Percentiles rank a stretch among this genome's conserved stretches.
Evolutionary conservation across 2,113 vertebrate genomes (phyloP).

Genomic region (Phrynosoma blainvillii): DNA sequence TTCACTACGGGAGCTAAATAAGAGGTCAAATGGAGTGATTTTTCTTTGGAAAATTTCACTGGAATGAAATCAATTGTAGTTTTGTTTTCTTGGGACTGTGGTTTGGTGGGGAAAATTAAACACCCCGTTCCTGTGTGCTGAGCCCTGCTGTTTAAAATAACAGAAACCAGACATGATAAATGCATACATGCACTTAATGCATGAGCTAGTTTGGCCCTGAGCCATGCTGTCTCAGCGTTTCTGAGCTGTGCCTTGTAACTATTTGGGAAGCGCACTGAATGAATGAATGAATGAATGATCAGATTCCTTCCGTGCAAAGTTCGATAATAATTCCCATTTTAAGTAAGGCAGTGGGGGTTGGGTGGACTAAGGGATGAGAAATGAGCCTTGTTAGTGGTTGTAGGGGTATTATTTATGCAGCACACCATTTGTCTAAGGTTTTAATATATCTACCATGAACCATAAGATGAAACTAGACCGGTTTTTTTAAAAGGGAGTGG

Average conservation of each 20-base stretch:
- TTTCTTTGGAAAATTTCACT: too few species aligned
- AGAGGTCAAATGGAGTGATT: too few species aligned
- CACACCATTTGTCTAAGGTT: background rate
- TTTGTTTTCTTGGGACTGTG: background rate
- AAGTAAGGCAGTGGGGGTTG: too few species aligned
- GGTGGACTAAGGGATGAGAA: background rate
- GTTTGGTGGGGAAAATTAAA: background rate
- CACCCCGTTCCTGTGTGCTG: background rate
- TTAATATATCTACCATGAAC: background rate
- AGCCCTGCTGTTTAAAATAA: background rate
- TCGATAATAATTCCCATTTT: too few species aligned
- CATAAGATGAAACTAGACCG: background rate
- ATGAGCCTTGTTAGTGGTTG: background rate
- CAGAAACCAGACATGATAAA: background rate
- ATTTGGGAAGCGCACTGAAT: background rate
- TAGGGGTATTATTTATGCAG: background rate
- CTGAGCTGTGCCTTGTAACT: background rate
- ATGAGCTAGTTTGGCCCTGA: background rate
- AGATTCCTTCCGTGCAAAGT: background rate
- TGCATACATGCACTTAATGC: background rate
- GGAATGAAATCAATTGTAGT: too few species aligned
- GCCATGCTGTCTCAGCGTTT: background rate
- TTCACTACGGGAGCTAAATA: too few species aligned
- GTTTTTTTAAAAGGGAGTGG: background rate
- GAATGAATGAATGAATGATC: too few species aligned